phyloP scores from a whole-genome alignment of 2,888 invertebrate species.

The Callyntrura sp. region DNA sequence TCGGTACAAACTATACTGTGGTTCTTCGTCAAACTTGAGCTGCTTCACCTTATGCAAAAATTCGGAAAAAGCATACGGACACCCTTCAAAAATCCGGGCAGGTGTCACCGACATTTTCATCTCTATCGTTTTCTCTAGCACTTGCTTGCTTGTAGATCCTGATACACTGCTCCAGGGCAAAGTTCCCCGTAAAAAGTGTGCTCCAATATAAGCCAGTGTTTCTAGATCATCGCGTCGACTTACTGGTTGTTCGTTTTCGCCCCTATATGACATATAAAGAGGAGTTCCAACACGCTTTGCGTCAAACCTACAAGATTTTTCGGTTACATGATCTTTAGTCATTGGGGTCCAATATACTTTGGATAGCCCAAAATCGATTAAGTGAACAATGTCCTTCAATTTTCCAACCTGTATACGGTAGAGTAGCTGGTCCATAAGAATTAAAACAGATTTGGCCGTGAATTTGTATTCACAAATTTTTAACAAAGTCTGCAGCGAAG shows the following conservation, averaged over 20 bases:
- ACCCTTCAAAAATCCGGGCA: background rate
- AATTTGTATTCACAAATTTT: background rate
- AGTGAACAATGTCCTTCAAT: background rate
- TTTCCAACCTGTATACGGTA: background rate
- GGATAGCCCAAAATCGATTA: constrained; percentile 43
- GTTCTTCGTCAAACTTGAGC: background rate
- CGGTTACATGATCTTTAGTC: background rate
- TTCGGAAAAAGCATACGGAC: background rate
- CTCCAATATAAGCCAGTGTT: constrained; percentile 54
- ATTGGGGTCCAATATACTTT: background rate
- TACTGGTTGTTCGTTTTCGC: background rate
- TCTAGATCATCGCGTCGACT: constrained; percentile 75
- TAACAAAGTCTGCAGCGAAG: background rate
- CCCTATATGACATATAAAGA: constrained; percentile 6
- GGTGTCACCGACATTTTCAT: constrained; percentile 19
- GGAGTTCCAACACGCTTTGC: constrained; percentile 9
- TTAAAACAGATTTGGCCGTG: background rate
- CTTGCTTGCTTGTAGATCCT: constrained; percentile 4
- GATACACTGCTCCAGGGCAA: constrained; percentile 70
- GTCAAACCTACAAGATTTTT: background rate
- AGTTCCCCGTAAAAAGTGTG: constrained; percentile 47
- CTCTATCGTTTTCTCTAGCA: constrained; percentile 39
- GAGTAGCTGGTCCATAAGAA: constrained; percentile 16
- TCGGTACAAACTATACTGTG: background rate
- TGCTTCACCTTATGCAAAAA: background rate